Percentiles rank a stretch among this genome's conserved stretches.
These are phyloP conservation scores for Tanypteryx hageni DNA, from an alignment of 2,888 invertebrate genomes.

Conservation along the genomic window DNA sequence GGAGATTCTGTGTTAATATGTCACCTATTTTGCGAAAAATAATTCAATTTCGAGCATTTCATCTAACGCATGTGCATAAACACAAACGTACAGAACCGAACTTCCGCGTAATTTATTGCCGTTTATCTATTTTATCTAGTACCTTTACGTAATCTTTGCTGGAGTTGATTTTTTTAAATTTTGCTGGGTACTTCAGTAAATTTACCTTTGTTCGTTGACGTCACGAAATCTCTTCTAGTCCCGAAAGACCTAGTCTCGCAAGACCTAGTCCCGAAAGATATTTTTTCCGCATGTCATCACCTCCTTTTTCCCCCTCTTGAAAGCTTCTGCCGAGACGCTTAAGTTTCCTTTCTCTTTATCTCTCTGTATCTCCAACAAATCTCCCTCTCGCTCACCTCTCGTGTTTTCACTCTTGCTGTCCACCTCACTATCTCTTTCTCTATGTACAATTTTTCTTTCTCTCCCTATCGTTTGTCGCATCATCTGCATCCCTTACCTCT, in stretches of 20 bases:
- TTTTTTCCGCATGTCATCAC: not conserved
- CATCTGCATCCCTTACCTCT: not conserved
- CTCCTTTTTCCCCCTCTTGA: not conserved
- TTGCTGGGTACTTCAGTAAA: too few species aligned
- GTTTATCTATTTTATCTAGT: too few species aligned
- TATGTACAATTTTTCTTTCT: not conserved
- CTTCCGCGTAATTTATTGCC: too few species aligned
- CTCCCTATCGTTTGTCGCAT: not conserved
- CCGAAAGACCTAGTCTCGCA: too few species aligned
- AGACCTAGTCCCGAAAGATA: not conserved
- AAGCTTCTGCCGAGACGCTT: not conserved
- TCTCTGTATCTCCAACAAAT: not conserved
- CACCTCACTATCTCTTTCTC: not conserved
- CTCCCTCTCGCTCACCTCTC: not conserved
- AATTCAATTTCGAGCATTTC: too few species aligned
- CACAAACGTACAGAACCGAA: too few species aligned
- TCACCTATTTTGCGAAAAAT: too few species aligned
- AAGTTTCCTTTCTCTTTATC: not conserved
- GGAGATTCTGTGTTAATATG: too few species aligned
- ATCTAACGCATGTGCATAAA: too few species aligned
- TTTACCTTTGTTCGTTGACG: too few species aligned
- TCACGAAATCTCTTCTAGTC: not conserved
- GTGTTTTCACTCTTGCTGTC: not conserved
- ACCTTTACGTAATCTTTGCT: too few species aligned
- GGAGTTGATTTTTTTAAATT: too few species aligned